phyloP scores from a whole-genome alignment of 2,797 vertebrate species.

The Clangula hyemalis region DNA sequence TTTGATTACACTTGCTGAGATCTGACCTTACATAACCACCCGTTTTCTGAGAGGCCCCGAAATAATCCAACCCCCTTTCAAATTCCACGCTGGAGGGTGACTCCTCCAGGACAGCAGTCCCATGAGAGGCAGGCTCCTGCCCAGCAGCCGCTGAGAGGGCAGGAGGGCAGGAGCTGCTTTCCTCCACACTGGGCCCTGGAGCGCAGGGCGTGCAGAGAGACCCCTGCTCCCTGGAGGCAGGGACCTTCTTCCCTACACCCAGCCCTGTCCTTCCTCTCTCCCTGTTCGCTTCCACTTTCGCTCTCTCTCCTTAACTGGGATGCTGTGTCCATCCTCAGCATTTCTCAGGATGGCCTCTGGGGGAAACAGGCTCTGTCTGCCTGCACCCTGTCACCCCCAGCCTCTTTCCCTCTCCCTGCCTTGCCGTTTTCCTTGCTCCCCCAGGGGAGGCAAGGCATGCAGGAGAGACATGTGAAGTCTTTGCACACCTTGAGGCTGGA shows the following conservation, averaged over 20 bases:
- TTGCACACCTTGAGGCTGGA: conserved; percentile 22
- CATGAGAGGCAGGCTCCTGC: neutral
- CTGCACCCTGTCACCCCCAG: neutral
- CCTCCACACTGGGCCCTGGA: neutral
- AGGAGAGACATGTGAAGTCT: conserved; percentile 27
- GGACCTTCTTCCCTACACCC: neutral
- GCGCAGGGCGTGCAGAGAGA: neutral
- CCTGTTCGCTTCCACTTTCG: neutral
- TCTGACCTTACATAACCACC: conserved; percentile 53
- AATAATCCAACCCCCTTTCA: conserved; percentile 20
- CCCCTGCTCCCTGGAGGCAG: fast-evolving
- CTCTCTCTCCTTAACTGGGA: neutral
- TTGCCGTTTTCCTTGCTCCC: neutral
- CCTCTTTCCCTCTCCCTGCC: neutral
- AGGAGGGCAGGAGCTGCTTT: neutral
- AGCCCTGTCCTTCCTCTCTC: neutral
- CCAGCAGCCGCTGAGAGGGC: fast-evolving
- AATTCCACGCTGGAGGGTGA: neutral
- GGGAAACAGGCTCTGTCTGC: neutral
- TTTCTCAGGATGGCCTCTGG: neutral
- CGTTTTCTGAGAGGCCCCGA: conserved; percentile 33
- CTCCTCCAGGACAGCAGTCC: neutral
- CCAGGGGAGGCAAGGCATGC: neutral
- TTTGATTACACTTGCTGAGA: conserved; percentile 54
- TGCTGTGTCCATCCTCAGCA: neutral